Conservation (phyloP, 2,888 invertebrate species). For the Drosophila rubida region DNA sequence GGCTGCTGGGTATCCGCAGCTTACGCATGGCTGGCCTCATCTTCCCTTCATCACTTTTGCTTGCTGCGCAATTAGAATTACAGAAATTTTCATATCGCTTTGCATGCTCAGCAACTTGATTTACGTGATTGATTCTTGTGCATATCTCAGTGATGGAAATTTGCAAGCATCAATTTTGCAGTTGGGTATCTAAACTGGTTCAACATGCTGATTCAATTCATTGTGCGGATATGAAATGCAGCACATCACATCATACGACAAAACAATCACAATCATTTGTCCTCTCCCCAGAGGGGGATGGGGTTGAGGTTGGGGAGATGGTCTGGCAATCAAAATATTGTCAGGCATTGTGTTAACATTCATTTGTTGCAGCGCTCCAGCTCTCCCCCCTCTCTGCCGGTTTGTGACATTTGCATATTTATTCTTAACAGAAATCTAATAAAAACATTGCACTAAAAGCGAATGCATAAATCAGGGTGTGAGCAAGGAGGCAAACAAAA, state of each 20-base stretch:
- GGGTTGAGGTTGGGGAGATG: background rate
- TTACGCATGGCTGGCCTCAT: too few species aligned
- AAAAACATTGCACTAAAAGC: slow-evolving; percentile 61
- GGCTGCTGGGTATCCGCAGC: too few species aligned
- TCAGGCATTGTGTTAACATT: slow-evolving; percentile 48
- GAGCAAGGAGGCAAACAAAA: background rate
- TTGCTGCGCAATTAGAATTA: too few species aligned
- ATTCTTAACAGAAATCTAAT: slow-evolving; percentile 66
- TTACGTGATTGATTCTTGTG: too few species aligned
- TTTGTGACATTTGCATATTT: slow-evolving; percentile 53
- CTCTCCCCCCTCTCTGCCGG: background rate
- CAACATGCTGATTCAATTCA: slow-evolving; percentile 11
- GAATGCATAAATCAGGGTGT: slow-evolving; percentile 62
- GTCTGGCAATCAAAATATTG: slow-evolving; percentile 57
- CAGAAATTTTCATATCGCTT: too few species aligned
- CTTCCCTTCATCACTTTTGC: too few species aligned
- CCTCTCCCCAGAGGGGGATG: too few species aligned
- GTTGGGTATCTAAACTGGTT: slow-evolving; percentile 1
- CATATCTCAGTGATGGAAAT: too few species aligned
- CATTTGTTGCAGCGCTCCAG: slow-evolving; percentile 38
- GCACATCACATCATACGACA: slow-evolving; percentile 32
- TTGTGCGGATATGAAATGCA: slow-evolving; percentile 1
- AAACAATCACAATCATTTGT: slow-evolving; percentile 39
- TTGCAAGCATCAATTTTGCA: background rate
- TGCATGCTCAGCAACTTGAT: too few species aligned